A percentile compares a stretch with the other conserved stretches of the same genome.
Evolutionary conservation across 1,140 invertebrate genomes (phyloP).

Genomic region (Belonocnema kinseyi): DNA sequence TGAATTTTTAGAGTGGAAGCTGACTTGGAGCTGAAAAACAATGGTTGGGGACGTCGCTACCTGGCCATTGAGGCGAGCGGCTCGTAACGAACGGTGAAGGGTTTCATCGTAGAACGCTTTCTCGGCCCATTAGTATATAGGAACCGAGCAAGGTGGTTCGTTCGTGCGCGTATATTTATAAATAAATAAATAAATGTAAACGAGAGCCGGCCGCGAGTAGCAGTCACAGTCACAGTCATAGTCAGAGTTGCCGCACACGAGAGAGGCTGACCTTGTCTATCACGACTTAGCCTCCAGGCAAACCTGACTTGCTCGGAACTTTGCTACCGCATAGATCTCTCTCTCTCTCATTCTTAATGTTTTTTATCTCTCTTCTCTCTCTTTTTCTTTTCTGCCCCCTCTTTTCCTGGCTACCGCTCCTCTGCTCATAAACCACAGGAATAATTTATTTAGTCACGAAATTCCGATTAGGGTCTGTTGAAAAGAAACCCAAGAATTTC

Average conservation of each 20-base stretch:
- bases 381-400: slow-evolving; percentile 32
- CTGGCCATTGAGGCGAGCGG: slow-evolving; percentile 8
- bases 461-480: too few species aligned
- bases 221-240: too few species aligned
- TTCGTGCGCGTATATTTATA: slow-evolving; percentile 54
- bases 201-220: slow-evolving; percentile 49
- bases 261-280: slow-evolving; percentile 77
- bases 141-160: slow-evolving; percentile 20
- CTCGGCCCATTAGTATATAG: slow-evolving; percentile 13
- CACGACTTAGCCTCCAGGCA: slow-evolving; percentile 73
- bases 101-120: slow-evolving; percentile 17
- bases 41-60: slow-evolving; percentile 8
- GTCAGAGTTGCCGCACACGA: slow-evolving; percentile 52
- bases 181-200: slow-evolving; percentile 66
- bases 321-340: slow-evolving; percentile 69
- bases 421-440: slow-evolving; percentile 35
- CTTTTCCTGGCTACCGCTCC: slow-evolving; percentile 33
- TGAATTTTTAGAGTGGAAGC: neutral
- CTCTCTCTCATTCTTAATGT: slow-evolving; percentile 34
- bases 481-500: too few species aligned
- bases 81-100: neutral
- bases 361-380: slow-evolving; percentile 32
- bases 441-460: too few species aligned
- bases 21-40: slow-evolving; percentile 1
- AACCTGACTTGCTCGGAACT: slow-evolving; percentile 70